Evolutionary conservation across 2,888 invertebrate genomes (phyloP).

Genomic region (Philaethria dido): DNA sequence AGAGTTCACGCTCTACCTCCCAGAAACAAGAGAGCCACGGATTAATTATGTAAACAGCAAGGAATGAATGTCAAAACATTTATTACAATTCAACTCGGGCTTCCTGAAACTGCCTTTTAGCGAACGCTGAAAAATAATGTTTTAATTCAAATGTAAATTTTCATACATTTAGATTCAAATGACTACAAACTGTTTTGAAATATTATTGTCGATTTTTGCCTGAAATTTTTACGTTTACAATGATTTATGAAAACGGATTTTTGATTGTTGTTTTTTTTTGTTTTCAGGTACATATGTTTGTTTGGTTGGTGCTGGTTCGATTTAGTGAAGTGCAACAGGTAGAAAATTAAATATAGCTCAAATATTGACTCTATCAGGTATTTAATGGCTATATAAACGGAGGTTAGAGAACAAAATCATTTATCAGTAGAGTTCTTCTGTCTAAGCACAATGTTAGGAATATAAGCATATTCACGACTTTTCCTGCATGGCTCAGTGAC

Average conservation of each 20-base stretch:
- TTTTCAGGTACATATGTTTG: slow-evolving; percentile 15
- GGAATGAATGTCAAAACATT: slow-evolving; percentile 35
- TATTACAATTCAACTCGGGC: slow-evolving; percentile 33
- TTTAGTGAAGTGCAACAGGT: not conserved
- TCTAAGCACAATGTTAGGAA: too few species aligned
- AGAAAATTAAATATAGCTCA: too few species aligned
- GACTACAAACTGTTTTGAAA: slow-evolving; percentile 48
- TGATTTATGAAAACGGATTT: not conserved
- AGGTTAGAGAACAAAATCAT: too few species aligned
- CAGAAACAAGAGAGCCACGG: not conserved
- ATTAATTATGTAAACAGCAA: slow-evolving; percentile 19
- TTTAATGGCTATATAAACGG: too few species aligned
- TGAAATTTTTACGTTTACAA: not conserved
- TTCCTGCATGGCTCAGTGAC: too few species aligned
- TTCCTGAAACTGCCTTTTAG: slow-evolving; percentile 40
- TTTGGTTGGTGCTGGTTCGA: not conserved
- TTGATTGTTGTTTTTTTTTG: not conserved
- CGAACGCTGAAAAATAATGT: slow-evolving; percentile 46
- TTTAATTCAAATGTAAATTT: slow-evolving; percentile 70
- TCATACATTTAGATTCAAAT: slow-evolving; percentile 59
- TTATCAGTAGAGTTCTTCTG: too few species aligned
- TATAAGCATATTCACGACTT: too few species aligned
- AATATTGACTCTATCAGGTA: too few species aligned
- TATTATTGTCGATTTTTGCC: slow-evolving; percentile 48
- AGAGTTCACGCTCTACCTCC: not conserved